Percentiles rank a stretch among this genome's conserved stretches.
Evolutionary conservation across 1,140 invertebrate species (phyloP).

Genomic region (Reticulitermes speratus): DNA sequence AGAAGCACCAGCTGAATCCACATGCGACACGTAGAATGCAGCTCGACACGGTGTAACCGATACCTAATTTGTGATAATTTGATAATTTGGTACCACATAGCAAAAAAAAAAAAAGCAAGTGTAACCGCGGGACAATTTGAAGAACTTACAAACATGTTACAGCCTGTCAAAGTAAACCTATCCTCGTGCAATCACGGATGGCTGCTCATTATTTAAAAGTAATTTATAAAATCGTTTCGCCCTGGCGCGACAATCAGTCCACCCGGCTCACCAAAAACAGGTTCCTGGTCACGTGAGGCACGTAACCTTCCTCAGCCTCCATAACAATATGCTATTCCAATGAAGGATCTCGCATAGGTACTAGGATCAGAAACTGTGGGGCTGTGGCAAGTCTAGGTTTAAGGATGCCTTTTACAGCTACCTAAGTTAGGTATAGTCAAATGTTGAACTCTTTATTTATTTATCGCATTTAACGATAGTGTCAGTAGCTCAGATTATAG

Average conservation of each 20-base stretch:
- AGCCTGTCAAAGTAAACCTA: not conserved
- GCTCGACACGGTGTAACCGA: not conserved
- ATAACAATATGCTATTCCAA: no score
- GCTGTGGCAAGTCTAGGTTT: no score
- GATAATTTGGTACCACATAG: no score
- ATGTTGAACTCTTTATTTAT: no score
- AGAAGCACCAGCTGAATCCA: no score
- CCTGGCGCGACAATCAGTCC: not conserved
- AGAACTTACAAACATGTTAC: not conserved
- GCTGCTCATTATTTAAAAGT: not conserved
- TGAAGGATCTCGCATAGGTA: no score
- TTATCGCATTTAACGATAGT: no score
- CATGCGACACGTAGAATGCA: not conserved
- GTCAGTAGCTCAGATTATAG: no score
- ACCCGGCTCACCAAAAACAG: not conserved
- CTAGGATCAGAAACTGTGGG: no score
- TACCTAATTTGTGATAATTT: not conserved
- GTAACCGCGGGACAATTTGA: not conserved
- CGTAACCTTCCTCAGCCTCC: no score
- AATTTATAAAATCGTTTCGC: not conserved
- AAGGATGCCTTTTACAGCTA: no score
- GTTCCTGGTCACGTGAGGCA: not conserved
- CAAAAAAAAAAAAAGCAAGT: not conserved
- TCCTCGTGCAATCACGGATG: not conserved
- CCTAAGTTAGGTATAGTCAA: no score